These are phyloP conservation scores for Melanostoma mellinum DNA, from an alignment of 2,888 invertebrate species.

Conservation along the genomic window DNA sequence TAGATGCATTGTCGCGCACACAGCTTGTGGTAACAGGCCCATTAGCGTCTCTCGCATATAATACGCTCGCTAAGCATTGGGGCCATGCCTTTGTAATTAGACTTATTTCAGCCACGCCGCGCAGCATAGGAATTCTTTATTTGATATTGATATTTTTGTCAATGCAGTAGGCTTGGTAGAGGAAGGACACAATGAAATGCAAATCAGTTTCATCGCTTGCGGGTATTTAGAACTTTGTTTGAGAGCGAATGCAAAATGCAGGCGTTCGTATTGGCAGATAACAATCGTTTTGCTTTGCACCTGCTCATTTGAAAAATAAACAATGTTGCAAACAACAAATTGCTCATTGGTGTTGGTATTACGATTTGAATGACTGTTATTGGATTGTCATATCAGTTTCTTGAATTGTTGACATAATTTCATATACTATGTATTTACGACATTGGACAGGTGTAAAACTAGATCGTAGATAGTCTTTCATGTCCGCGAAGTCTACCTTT, in stretches of 20 bases:
- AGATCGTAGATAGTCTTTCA: no score
- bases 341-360: not conserved
- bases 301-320: conserved; percentile 23
- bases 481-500: no score
- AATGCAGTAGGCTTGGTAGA: conserved; percentile 16
- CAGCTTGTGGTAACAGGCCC: conserved; percentile 68
- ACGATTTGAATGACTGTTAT: no score
- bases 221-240: conserved; percentile 13
- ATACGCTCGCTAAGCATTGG: conserved; percentile 61
- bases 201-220: conserved; percentile 35
- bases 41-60: conserved; percentile 56
- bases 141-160: conserved; percentile 60
- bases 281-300: conserved; percentile 36
- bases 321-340: conserved; percentile 32
- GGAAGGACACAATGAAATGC: conserved; percentile 28
- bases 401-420: no score
- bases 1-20: conserved; percentile 52
- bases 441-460: no score
- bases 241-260: conserved; percentile 12
- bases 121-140: conserved; percentile 62
- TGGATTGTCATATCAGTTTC: no score
- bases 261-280: conserved; percentile 20
- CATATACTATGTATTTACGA: no score
- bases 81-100: conserved; percentile 68
- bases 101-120: conserved; percentile 56